Base-by-base conservation (phyloP, 2,113 vertebrate species). In the Chlorodrepanis virens region DNA sequence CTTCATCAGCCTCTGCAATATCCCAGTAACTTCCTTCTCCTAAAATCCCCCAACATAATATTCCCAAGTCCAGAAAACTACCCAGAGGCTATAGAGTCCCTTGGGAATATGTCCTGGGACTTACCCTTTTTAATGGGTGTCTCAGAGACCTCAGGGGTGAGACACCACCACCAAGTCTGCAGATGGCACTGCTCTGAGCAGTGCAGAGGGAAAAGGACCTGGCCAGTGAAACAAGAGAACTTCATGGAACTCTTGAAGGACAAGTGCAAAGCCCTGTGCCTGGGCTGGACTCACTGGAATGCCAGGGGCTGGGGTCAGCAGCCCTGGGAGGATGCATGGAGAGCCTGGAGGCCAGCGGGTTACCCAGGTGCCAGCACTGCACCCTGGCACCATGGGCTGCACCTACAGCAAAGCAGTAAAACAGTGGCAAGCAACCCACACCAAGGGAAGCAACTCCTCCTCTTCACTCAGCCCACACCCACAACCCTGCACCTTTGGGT, bases 61-160 rank as follows among this genome's bases (percentile, higher is more conserved):
- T 27, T 76, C 23, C 52, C 14, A 83, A 56, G 24, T n/a, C 12
- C 45, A 76, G 57, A 72, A 79, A 79, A 79, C 27, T 5, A 81
- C 25, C 12, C 3, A 1, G 37, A 56, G 18, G 20, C 16, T 56
- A 22, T 0, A 0, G 25, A 25, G 13, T 11, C 29, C 56, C 47
- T 71, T 2, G 2, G 20, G 11, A 90, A 22, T 13, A 42, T 82
- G 47, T 24, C 42, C 69, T n/a, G 42, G n/a, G 50, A 44, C 19
- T 40, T 17, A 12, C 2, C 14, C 40, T 35, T 53, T 61, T 31
- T 14, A 33, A 3, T 4, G 17, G 15, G 16, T 47, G 16, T 56
- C n/a, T 56, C 40, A 10, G 72, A 18, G 68, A 71, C 19, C n/a
- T 28, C 3, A 4, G 22, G 15, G 21, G 22, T 31, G 39, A 53